Evolutionary conservation across 2,888 invertebrate genomes (phyloP).

Genomic region (Idaea biselata): DNA sequence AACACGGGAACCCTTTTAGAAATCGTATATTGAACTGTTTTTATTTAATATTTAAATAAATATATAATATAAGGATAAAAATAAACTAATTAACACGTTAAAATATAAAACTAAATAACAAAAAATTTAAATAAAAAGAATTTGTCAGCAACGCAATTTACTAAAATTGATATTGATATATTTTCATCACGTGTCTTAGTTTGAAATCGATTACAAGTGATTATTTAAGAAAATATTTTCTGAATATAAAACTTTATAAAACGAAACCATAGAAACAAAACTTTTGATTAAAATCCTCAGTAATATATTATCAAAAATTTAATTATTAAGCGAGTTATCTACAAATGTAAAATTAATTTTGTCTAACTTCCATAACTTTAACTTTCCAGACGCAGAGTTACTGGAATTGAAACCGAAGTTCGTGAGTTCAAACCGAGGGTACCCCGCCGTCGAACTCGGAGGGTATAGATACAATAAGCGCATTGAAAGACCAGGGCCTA

Average conservation of each 20-base stretch:
- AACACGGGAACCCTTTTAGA: no score
- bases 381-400: conserved; percentile 27
- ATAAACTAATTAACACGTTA: no score
- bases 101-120: no score
- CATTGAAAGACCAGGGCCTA: conserved; percentile 40
- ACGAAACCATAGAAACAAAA: neutral
- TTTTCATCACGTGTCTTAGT: neutral
- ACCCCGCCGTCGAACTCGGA: conserved; percentile 51
- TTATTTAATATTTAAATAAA: no score
- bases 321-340: no score
- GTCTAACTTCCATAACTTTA: neutral
- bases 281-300: neutral
- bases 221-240: neutral
- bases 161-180: no score
- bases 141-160: no score
- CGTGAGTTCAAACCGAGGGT: conserved; percentile 33
- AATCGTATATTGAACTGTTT: no score
- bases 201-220: neutral
- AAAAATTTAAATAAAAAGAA: no score
- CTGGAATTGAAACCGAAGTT: conserved; percentile 40
- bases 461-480: conserved; percentile 52
- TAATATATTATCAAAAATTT: neutral
- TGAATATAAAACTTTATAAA: neutral
- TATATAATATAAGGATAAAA: no score
- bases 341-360: neutral